Conservation (phyloP, 2,113 vertebrate species). For the Todiramphus chloris region DNA sequence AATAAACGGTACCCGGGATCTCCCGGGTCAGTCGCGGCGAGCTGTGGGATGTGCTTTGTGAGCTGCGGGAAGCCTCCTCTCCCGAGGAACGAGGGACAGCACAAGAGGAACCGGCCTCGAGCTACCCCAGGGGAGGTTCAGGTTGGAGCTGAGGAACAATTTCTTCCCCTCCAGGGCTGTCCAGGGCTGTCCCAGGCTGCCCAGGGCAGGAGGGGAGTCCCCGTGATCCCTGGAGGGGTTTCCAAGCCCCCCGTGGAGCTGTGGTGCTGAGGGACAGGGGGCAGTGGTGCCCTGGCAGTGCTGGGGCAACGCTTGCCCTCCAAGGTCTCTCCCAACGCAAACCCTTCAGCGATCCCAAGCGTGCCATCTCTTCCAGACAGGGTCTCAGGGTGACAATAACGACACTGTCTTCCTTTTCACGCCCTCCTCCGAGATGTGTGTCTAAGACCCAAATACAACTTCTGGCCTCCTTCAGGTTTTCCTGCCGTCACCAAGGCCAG, state of each 20-base stretch:
- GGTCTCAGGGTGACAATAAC: background rate
- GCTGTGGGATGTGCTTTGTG: too few species aligned
- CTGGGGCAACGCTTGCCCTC: background rate
- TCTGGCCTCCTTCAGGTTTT: background rate
- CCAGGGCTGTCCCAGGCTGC: too few species aligned
- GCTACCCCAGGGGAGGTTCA: too few species aligned
- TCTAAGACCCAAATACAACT: background rate
- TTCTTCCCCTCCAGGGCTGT: too few species aligned
- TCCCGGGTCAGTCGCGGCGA: too few species aligned
- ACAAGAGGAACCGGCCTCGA: too few species aligned
- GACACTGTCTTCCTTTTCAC: background rate
- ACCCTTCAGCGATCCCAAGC: background rate
- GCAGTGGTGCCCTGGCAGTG: too few species aligned
- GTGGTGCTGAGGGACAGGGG: background rate
- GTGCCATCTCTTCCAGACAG: accelerated
- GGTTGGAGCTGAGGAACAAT: too few species aligned
- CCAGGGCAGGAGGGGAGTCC: background rate
- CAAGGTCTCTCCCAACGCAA: background rate
- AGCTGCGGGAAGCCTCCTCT: too few species aligned
- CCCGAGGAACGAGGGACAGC: too few species aligned
- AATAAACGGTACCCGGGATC: too few species aligned
- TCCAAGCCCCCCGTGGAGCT: background rate
- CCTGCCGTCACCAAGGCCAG: accelerated
- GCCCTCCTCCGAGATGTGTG: background rate
- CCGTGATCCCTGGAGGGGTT: background rate